Conservation (phyloP, 2,113 vertebrate species). For the Brevimyrus niger region DNA sequence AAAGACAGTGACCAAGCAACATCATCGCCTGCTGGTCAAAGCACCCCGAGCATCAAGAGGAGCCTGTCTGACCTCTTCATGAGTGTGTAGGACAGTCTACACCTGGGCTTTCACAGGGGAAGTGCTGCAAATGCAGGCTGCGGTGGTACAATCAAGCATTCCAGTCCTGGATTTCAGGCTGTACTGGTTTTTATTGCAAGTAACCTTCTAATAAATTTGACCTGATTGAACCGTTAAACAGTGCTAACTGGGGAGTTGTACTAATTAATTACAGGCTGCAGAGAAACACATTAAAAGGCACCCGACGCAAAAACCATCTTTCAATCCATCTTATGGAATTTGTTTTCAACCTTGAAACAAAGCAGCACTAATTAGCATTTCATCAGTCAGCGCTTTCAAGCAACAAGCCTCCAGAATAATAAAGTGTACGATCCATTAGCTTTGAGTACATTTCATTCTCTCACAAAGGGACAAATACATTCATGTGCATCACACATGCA, state of each 20-base stretch:
- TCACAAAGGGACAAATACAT: background rate
- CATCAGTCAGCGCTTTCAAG: background rate
- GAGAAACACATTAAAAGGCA: background rate
- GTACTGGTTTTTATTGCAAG: background rate
- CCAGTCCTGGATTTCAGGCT: background rate
- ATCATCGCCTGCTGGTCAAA: background rate
- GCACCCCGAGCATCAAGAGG: background rate
- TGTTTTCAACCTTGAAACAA: background rate
- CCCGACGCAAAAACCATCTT: background rate
- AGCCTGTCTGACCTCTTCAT: background rate
- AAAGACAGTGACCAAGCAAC: background rate
- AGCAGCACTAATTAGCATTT: constrained; percentile 4
- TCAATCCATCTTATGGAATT: background rate
- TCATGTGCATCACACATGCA: background rate
- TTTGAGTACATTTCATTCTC: background rate
- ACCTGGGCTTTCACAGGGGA: background rate
- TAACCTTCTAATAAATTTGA: background rate
- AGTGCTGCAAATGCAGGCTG: background rate
- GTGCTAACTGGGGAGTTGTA: background rate
- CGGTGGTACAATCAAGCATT: background rate
- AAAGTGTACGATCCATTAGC: background rate
- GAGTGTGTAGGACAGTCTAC: background rate
- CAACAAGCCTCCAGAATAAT: background rate
- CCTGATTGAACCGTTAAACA: background rate
- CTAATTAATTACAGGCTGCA: constrained; percentile 1